Evolutionary conservation across 2,113 vertebrate genomes (phyloP).

Genomic region (Sinosuthora webbiana): DNA sequence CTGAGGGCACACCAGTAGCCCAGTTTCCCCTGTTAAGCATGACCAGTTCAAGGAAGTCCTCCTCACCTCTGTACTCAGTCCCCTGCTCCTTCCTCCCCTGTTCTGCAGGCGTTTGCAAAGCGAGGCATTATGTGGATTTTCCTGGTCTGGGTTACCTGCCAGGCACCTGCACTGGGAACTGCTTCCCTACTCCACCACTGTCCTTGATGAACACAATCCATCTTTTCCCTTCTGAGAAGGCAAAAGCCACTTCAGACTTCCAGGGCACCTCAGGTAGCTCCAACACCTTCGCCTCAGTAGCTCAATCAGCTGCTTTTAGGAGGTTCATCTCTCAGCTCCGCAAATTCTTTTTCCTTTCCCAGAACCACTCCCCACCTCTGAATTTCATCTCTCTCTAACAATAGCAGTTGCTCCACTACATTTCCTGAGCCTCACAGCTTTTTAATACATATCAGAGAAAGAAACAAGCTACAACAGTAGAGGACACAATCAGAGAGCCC

Average conservation of each 20-base stretch:
- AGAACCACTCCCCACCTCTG: not conserved
- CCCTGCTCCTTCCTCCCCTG: not conserved
- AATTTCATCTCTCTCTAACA: not conserved
- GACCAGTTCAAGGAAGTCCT: not conserved
- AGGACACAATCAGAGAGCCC: not conserved
- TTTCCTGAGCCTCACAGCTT: not conserved
- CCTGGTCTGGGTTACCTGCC: not conserved
- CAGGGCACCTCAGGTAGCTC: not conserved
- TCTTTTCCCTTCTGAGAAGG: not conserved
- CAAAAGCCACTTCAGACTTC: not conserved
- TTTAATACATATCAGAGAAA: not conserved
- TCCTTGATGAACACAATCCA: not conserved
- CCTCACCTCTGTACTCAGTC: not conserved
- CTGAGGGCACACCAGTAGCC: not conserved
- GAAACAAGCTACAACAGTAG: not conserved
- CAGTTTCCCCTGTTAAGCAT: not conserved
- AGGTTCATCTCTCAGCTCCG: not conserved
- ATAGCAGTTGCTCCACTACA: accelerated
- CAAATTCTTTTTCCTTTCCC: not conserved
- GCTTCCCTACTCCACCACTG: not conserved
- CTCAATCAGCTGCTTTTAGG: not conserved
- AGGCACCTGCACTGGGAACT: not conserved
- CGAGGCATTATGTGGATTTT: not conserved
- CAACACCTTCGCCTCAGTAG: not conserved
- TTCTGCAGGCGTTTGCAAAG: accelerated